These are phyloP conservation scores for Xestia xanthographa DNA, from an alignment of 2,888 invertebrate genomes.

Conservation along the genomic window DNA sequence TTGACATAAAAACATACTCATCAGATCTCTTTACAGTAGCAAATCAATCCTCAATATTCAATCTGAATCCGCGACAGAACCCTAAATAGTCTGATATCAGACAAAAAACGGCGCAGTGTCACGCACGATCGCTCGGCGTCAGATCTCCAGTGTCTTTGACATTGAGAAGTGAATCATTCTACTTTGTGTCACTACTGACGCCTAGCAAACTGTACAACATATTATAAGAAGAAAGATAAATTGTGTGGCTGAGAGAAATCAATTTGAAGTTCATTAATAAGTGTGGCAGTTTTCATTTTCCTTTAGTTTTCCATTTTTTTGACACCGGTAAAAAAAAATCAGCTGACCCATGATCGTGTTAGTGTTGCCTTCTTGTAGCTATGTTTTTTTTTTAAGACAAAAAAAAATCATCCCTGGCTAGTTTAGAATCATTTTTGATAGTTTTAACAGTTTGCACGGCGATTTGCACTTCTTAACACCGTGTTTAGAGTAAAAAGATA, in stretches of 20 bases:
- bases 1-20: background rate
- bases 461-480: too few species aligned
- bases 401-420: too few species aligned
- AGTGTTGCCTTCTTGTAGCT: too few species aligned
- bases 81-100: slow-evolving; percentile 55
- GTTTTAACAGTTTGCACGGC: too few species aligned
- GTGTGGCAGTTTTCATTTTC: too few species aligned
- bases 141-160: slow-evolving; percentile 75
- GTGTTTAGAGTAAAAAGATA: too few species aligned
- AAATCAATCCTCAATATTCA: background rate
- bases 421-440: background rate
- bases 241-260: background rate
- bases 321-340: too few species aligned
- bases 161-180: slow-evolving; percentile 65
- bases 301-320: too few species aligned
- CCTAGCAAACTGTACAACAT: slow-evolving; percentile 2
- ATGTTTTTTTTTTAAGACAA: too few species aligned
- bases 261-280: background rate
- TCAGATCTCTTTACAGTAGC: background rate
- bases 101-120: slow-evolving; percentile 71
- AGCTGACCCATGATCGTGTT: too few species aligned
- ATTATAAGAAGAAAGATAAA: background rate
- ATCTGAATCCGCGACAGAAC: slow-evolving; percentile 27
- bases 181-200: slow-evolving; percentile 41
- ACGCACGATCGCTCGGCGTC: slow-evolving; percentile 74